Evolutionary conservation across 2,888 invertebrate species (phyloP).

Genomic region (Macrosoma leucophasiata): DNA sequence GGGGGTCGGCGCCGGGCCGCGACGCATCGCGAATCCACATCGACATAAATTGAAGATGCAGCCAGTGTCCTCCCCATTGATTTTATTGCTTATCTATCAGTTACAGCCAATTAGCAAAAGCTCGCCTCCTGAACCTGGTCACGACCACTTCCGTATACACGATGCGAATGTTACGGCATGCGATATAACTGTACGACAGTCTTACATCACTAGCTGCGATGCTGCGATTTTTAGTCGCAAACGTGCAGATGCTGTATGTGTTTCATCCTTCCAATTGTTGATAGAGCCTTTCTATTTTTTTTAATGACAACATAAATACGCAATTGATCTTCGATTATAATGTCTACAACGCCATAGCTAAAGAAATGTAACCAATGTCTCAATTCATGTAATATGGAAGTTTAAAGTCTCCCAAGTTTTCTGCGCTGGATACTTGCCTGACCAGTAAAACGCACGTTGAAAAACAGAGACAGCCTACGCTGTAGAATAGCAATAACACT

Average conservation of each 20-base stretch:
- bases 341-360: too few species aligned
- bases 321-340: too few species aligned
- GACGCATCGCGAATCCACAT: slow-evolving; percentile 70
- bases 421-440: slow-evolving; percentile 26
- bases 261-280: background rate
- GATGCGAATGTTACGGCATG: slow-evolving; percentile 40
- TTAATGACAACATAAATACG: too few species aligned
- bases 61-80: slow-evolving; percentile 69
- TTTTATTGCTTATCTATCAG: slow-evolving; percentile 68
- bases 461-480: slow-evolving; percentile 30
- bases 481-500: slow-evolving; percentile 23
- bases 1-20: slow-evolving; percentile 64
- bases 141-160: slow-evolving; percentile 48
- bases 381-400: too few species aligned
- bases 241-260: too few species aligned
- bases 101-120: slow-evolving; percentile 67
- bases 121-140: slow-evolving; percentile 47
- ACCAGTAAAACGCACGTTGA: slow-evolving; percentile 28
- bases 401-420: too few species aligned
- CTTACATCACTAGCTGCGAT: slow-evolving; percentile 14
- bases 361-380: too few species aligned
- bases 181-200: slow-evolving; percentile 15
- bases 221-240: slow-evolving; percentile 14
- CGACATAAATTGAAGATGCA: slow-evolving; percentile 72
- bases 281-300: too few species aligned